Base-by-base conservation (phyloP, 2,113 vertebrate species). In the Garra rufa region DNA sequence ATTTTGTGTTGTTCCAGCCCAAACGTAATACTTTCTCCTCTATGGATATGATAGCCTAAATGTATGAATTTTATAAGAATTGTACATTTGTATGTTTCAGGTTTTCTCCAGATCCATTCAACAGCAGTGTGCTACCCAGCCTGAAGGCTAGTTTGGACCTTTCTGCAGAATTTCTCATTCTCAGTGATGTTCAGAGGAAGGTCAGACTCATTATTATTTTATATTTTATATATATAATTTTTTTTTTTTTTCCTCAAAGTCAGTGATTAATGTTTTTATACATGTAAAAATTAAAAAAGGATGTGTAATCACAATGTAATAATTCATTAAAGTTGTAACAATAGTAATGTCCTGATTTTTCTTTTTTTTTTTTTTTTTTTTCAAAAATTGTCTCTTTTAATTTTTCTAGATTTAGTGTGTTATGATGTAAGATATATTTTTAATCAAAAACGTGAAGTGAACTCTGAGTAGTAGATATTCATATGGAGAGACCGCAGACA, bases 151-250 rank as follows among this genome's bases (percentile, higher is more conserved):
- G 96, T 85, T 89, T 99, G 91, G 98, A 99, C 82, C 96, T 99
- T 0, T 96, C 98, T 0, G 96, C 98, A 9, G 97, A 98, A 84
- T 99, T 96, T 88, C 92, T 99, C 82, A 97, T 99, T 88, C 95
- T 99, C 87, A 98, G 96, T 0, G 98, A 99, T 19, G 97, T 99
- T 8, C 97, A 98, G 77, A 95, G 98, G 83, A 99, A 99, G 95
- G 98, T 99, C 91, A 76, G 95, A 21, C 15, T 24, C 30, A 41
- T 15, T n/a, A 1, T 21, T 19, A 4, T 15, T 74, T n/a, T 6
- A 1, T 38, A 78, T 44, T 80, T 41, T 15, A 34, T 34, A 34
- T 34, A 17, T 6, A 21, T 21, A 55, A 9, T 21, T 55, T 5
- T 13, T 46, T 5, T 50, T 17, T 19, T 52, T 2, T 52, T 2